Conservation (phyloP, 2,797 vertebrate species). For the Nothura maculosa region DNA sequence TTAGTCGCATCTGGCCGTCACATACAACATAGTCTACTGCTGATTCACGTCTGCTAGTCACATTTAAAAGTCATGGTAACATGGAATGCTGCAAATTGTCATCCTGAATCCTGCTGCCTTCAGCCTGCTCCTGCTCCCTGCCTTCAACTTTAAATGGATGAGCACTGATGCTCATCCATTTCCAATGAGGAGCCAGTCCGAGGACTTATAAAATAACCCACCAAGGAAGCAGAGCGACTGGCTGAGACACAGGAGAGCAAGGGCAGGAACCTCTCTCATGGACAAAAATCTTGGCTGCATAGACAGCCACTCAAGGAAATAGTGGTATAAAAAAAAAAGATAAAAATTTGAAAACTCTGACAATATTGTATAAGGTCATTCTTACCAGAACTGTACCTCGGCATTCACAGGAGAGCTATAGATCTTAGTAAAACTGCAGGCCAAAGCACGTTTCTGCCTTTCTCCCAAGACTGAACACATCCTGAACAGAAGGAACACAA, state of each 20-base stretch:
- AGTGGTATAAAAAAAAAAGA: not conserved
- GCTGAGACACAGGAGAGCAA: not conserved
- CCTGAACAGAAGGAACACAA: not conserved
- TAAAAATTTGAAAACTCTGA: not conserved
- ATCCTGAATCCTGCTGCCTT: not conserved
- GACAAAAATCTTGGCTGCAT: not conserved
- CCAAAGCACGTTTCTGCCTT: not conserved
- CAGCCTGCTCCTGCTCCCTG: not conserved
- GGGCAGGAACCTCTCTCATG: not conserved
- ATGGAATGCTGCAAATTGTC: not conserved
- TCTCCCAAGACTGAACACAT: not conserved
- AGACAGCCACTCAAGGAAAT: not conserved
- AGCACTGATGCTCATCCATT: not conserved
- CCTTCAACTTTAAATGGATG: too few relatives aligned
- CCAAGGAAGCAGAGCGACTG: not conserved
- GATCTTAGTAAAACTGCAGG: not conserved
- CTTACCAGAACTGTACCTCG: not conserved
- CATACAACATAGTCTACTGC: not conserved
- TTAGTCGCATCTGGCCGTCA: not conserved
- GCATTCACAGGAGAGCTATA: not conserved
- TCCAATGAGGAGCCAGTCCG: not conserved
- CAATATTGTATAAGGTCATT: not conserved
- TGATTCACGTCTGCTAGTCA: not conserved
- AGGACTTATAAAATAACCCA: not conserved
- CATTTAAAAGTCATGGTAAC: not conserved